phyloP scores from a whole-genome alignment of 2,113 vertebrate genomes.

The Stictonetta naevosa region DNA sequence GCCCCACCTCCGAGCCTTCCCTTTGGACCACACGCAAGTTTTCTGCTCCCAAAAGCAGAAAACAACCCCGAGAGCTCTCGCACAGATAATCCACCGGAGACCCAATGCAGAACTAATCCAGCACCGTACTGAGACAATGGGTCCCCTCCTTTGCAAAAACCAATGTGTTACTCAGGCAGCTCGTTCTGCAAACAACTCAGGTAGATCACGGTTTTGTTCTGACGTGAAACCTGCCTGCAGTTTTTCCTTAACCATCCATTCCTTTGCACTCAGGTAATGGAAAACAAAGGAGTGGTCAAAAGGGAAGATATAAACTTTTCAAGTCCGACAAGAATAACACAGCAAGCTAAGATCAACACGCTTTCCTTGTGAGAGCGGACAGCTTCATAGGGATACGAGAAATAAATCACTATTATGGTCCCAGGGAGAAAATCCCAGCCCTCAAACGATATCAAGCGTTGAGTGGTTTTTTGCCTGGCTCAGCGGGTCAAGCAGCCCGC shows the following conservation, averaged over 20 bases:
- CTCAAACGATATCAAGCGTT: background rate
- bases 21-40: background rate
- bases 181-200: background rate
- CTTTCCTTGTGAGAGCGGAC: background rate
- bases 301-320: background rate
- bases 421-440: background rate
- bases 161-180: background rate
- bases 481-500: constrained; percentile 7
- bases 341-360: background rate
- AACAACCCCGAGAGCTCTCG: background rate
- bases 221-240: background rate
- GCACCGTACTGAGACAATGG: background rate
- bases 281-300: constrained; percentile 36
- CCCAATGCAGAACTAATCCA: background rate
- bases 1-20: background rate
- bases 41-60: background rate
- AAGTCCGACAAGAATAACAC: background rate
- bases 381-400: background rate
- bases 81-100: rapidly evolving
- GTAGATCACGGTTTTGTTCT: background rate
- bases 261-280: background rate
- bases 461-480: background rate
- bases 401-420: background rate
- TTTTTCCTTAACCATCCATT: background rate
- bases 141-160: background rate